phyloP scores from a whole-genome alignment of 1,140 invertebrate species.

The Drosophila hydei region DNA sequence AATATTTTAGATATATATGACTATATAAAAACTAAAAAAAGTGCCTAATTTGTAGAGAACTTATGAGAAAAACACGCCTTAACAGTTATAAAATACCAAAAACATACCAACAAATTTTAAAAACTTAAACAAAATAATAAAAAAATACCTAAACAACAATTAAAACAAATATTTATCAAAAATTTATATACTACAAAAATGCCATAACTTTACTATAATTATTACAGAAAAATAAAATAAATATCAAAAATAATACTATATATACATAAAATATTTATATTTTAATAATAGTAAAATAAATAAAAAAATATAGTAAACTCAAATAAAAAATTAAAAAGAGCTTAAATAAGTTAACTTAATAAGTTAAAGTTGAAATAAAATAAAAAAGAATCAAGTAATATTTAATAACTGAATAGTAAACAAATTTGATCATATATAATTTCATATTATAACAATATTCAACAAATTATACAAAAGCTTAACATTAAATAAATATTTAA shows the following conservation, averaged over 20 bases:
- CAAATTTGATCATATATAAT: too few species aligned
- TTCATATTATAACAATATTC: too few species aligned
- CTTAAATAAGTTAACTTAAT: too few species aligned
- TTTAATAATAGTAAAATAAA: conserved; percentile 13
- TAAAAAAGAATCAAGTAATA: too few species aligned
- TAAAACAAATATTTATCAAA: conserved; percentile 22
- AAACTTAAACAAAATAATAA: conserved; percentile 23
- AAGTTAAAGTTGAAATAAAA: too few species aligned
- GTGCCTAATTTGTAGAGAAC: conserved; percentile 27
- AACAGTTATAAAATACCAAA: conserved; percentile 26
- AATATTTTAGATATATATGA: conserved; percentile 20
- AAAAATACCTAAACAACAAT: conserved; percentile 1
- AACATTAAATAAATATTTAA: conserved; percentile 15
- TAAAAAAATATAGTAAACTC: conserved; percentile 4
- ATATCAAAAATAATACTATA: conserved; percentile 17
- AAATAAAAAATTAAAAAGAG: too few species aligned
- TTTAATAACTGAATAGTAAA: too few species aligned
- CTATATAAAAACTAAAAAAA: conserved; percentile 29
- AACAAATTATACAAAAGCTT: too few species aligned
- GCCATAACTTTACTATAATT: conserved; percentile 14
- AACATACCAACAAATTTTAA: conserved; percentile 4
- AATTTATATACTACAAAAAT: conserved; percentile 30
- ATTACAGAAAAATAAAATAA: conserved; percentile 2
- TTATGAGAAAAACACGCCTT: conserved; percentile 31
- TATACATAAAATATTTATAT: conserved; percentile 20